A percentile compares a stretch with the other conserved stretches of the same genome.
Conservation (phyloP, 2,888 invertebrate species). For the Agonopterix alstromeriana region DNA sequence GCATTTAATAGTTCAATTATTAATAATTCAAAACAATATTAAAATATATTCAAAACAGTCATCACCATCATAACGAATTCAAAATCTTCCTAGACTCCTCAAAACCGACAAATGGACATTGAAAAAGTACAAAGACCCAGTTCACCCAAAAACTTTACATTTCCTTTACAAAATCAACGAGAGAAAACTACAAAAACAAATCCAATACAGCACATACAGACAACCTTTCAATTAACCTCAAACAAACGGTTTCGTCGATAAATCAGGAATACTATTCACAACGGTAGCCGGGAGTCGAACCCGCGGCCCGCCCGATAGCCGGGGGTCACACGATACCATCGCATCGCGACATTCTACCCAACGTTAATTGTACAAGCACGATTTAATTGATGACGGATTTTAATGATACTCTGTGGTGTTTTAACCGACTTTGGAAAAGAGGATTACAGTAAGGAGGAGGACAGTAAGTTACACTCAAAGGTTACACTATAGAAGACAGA, state of each 20-base stretch:
- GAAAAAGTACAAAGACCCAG: too few relatives aligned
- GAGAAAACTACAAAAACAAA: background rate
- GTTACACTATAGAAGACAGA: too few relatives aligned
- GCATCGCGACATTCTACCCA: conserved; percentile 47
- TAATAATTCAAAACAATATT: too few relatives aligned
- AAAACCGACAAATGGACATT: too few relatives aligned
- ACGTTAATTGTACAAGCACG: conserved; percentile 58
- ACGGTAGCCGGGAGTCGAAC: conserved; percentile 59
- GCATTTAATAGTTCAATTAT: too few relatives aligned
- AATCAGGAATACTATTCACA: conserved; percentile 47
- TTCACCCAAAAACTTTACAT: background rate
- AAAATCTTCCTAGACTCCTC: too few relatives aligned
- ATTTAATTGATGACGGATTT: conserved; percentile 12
- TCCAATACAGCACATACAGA: background rate
- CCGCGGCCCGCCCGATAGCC: conserved; percentile 61
- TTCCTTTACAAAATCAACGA: background rate
- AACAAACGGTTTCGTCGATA: conserved; percentile 50
- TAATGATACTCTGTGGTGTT: background rate
- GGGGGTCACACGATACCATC: conserved; percentile 64
- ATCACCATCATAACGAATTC: too few relatives aligned
- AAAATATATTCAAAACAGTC: too few relatives aligned
- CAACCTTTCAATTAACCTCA: conserved; percentile 50
- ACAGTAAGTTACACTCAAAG: too few relatives aligned
- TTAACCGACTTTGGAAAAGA: too few relatives aligned
- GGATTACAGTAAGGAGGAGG: too few relatives aligned